Percentiles rank a stretch among this genome's conserved stretches.
Evolutionary conservation across 2,113 vertebrate species (phyloP).

Genomic region (Ictidomys tridecemlineatus): DNA sequence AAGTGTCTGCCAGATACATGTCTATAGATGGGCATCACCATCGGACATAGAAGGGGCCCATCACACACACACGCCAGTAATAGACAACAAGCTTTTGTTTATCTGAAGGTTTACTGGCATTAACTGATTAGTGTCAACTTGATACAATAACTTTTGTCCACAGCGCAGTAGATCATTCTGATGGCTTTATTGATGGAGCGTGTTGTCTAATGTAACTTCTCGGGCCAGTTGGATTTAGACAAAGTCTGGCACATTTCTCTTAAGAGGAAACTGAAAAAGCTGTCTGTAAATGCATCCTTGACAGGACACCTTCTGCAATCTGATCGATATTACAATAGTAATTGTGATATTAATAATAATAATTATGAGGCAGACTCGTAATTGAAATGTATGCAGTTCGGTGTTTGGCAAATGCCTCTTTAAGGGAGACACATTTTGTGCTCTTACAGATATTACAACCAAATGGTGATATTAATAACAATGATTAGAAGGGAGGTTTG

Average conservation of each 20-base stretch:
- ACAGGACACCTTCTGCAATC: conserved; percentile 83
- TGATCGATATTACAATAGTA: conserved; percentile 75
- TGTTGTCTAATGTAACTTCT: conserved; percentile 93
- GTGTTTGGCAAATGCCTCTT: conserved; percentile 76
- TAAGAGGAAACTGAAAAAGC: conserved; percentile 84
- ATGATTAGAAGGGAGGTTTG: conserved; percentile 80
- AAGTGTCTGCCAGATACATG: conserved; percentile 97
- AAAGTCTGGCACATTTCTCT: conserved; percentile 86
- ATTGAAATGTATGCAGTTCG: conserved; percentile 79
- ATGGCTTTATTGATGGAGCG: conserved; percentile 94
- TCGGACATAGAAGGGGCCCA: conserved; percentile 92
- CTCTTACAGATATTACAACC: conserved; percentile 78
- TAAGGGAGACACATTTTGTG: conserved; percentile 72
- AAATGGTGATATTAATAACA: conserved; percentile 83
- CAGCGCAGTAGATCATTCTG: conserved; percentile 92
- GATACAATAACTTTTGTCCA: conserved; percentile 95
- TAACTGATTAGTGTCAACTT: conserved; percentile 98
- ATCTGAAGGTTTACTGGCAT: conserved; percentile 97
- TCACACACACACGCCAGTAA: conserved; percentile 94
- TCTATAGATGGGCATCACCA: conserved; percentile 91
- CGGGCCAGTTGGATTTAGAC: conserved; percentile 84
- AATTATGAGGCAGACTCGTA: conserved; percentile 71
- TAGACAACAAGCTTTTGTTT: conserved; percentile 97
- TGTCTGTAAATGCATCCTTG: conserved; percentile 81
- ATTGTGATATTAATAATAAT: conserved; percentile 79